A percentile compares a stretch with the other conserved stretches of the same genome.
phyloP scores from a whole-genome alignment of 2,797 vertebrate species.

The Mionectes olivaceus region DNA sequence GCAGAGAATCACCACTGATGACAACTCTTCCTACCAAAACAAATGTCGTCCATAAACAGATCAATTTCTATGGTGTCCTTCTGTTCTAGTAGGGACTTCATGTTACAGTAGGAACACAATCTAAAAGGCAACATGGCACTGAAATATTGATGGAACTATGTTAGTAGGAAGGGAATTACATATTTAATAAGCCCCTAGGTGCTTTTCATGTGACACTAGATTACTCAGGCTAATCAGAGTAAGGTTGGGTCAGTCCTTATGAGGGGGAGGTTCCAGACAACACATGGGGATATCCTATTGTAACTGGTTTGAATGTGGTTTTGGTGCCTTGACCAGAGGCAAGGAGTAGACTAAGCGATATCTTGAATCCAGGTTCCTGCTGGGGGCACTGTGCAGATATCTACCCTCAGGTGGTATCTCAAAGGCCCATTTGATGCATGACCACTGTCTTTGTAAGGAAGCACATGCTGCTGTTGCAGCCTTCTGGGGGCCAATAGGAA shows the following conservation, averaged over 20 bases:
- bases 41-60: neutral
- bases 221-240: slow-evolving; percentile 14
- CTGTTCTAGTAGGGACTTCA: neutral
- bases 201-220: slow-evolving; percentile 55
- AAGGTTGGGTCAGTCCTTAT: neutral
- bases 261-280: neutral
- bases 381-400: neutral
- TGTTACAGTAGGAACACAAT: slow-evolving; percentile 10
- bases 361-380: neutral
- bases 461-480: neutral
- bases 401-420: neutral
- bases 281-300: neutral
- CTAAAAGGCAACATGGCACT: slow-evolving; percentile 44
- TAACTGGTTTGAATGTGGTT: neutral
- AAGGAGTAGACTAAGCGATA: neutral
- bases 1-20: neutral
- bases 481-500: neutral
- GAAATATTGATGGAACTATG: slow-evolving; percentile 61
- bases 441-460: neutral
- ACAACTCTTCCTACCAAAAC: neutral
- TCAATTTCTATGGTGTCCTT: neutral
- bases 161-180: slow-evolving; percentile 41
- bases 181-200: slow-evolving; percentile 57
- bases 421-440: neutral
- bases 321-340: neutral